Conservation (phyloP, 1,140 invertebrate genomes). For the Carposina sasakii region DNA sequence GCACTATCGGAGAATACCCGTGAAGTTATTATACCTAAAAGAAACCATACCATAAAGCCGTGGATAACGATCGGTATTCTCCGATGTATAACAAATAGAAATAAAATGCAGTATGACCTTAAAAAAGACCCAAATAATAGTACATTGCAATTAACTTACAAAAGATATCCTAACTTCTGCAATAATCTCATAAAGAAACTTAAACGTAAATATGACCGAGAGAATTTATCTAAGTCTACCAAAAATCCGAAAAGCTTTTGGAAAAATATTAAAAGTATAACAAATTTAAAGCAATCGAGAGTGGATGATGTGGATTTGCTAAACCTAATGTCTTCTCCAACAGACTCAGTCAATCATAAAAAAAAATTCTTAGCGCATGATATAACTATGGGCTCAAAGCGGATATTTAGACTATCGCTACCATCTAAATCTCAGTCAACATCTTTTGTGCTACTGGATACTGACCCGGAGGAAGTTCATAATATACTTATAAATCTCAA, state of each 20-base stretch:
- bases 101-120: background rate
- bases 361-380: background rate
- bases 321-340: background rate
- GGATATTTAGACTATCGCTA: background rate
- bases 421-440: background rate
- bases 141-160: background rate
- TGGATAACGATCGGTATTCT: background rate
- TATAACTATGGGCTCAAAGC: background rate
- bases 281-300: background rate
- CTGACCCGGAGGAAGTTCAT: background rate
- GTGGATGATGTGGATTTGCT: background rate
- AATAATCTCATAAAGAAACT: slow-evolving; percentile 2
- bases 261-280: background rate
- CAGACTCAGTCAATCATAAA: background rate
- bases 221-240: background rate
- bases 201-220: background rate
- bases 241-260: background rate
- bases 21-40: background rate
- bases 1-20: background rate
- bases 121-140: background rate
- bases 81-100: slow-evolving; percentile 1
- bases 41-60: background rate
- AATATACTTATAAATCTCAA: background rate
- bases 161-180: background rate
- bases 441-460: background rate